Percentiles rank a stretch among this genome's conserved stretches.
These are phyloP conservation scores for Potamilus streckersoni DNA, from an alignment of 1,140 invertebrate species.

Conservation along the genomic window DNA sequence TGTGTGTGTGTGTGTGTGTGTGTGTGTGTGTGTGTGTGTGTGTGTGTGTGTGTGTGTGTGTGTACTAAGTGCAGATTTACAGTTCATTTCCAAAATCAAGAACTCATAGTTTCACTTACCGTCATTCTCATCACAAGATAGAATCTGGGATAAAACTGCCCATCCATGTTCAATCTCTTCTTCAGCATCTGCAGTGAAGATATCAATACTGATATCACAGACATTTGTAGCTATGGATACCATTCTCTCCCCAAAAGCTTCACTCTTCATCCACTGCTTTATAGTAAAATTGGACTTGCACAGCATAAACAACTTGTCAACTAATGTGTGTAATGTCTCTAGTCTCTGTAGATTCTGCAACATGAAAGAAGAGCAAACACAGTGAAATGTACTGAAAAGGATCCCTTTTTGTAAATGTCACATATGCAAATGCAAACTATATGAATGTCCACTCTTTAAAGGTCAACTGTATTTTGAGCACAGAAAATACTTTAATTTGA, in stretches of 20 bases:
- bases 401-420: too few species aligned
- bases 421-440: too few species aligned
- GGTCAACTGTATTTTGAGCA: too few species aligned
- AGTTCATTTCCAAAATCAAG: too few species aligned
- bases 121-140: slow-evolving; percentile 11
- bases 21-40: too few species aligned
- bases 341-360: slow-evolving; percentile 23
- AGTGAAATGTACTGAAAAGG: too few species aligned
- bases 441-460: too few species aligned
- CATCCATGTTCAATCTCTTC: slow-evolving; percentile 24
- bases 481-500: too few species aligned
- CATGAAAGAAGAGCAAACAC: background rate
- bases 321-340: slow-evolving; percentile 21
- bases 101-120: too few species aligned
- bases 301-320: slow-evolving; percentile 38
- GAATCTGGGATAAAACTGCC: slow-evolving; percentile 43
- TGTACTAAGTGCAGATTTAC: too few species aligned
- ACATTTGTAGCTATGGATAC: slow-evolving; percentile 34
- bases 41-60: too few species aligned
- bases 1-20: too few species aligned
- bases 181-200: slow-evolving; percentile 2
- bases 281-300: slow-evolving; percentile 18
- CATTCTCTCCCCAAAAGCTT: slow-evolving; percentile 39
- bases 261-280: slow-evolving; percentile 43
- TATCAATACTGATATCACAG: slow-evolving; percentile 37